Percentiles rank a stretch among this genome's conserved stretches.
phyloP scores from a whole-genome alignment of 2,113 vertebrate genomes.

The Eidolon helvum region DNA sequence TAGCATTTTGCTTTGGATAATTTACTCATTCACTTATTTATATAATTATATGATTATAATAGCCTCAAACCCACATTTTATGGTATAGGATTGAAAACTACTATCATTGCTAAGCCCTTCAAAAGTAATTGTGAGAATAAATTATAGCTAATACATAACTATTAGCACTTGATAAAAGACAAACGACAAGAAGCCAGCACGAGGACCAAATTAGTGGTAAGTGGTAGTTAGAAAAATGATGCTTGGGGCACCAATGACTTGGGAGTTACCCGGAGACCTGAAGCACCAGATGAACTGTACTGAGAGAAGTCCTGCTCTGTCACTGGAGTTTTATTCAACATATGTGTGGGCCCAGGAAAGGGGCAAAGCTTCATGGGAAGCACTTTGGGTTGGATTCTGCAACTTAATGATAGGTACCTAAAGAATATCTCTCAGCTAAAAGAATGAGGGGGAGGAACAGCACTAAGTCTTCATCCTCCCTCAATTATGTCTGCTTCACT shows the following conservation, averaged over 20 bases:
- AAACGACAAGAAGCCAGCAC: constrained; percentile 43
- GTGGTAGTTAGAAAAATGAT: constrained; percentile 60
- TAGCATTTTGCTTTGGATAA: constrained; percentile 47
- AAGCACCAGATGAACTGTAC: neutral
- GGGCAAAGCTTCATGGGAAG: neutral
- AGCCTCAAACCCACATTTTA: constrained; percentile 43
- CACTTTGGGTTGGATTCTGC: neutral
- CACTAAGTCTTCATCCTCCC: neutral
- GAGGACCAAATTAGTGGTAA: constrained; percentile 58
- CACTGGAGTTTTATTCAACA: neutral
- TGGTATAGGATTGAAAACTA: constrained; percentile 47
- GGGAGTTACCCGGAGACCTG: neutral
- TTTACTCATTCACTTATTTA: constrained; percentile 58
- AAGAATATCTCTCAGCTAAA: neutral
- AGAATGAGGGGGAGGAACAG: neutral
- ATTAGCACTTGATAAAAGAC: constrained; percentile 57
- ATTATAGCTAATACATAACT: constrained; percentile 64
- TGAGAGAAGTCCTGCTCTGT: neutral
- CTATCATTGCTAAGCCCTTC: constrained; percentile 52
- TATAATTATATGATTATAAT: constrained; percentile 57
- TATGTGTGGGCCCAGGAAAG: neutral
- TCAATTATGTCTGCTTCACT: neutral
- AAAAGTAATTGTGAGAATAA: constrained; percentile 69
- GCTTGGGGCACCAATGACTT: neutral
- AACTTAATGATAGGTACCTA: neutral